phyloP scores from a whole-genome alignment of 2,888 invertebrate genomes.

The Amblyjoppa fuscipennis region DNA sequence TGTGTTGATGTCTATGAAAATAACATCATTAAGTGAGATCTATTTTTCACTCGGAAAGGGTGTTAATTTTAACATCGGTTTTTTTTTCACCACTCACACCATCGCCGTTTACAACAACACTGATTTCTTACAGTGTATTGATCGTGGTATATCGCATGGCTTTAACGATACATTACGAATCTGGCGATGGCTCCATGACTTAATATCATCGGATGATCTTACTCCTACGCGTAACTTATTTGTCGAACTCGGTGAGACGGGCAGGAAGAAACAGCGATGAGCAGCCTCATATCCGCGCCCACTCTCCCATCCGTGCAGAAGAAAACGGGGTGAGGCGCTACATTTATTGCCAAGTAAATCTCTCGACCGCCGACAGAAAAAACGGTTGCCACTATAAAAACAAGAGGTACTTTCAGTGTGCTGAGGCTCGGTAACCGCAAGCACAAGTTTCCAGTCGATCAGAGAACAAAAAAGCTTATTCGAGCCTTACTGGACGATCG shows the following conservation, averaged over 20 bases:
- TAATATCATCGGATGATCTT: neutral
- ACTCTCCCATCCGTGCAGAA: neutral
- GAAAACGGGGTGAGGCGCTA: neutral
- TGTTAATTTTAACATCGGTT: no score
- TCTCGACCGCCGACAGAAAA: neutral
- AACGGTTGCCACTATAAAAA: neutral
- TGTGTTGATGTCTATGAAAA: no score
- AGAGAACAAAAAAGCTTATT: neutral
- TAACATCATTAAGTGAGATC: no score
- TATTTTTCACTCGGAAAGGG: no score
- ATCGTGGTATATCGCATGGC: neutral
- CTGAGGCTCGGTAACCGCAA: neutral
- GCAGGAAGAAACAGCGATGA: neutral
- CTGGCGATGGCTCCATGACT: neutral
- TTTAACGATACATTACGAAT: neutral
- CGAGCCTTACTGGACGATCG: neutral
- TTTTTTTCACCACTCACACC: no score
- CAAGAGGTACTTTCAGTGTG: neutral
- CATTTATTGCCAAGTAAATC: slow-evolving; percentile 13
- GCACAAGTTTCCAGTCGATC: neutral
- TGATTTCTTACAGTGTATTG: neutral
- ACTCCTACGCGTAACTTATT: neutral
- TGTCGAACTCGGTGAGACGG: neutral
- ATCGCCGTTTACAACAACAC: no score
- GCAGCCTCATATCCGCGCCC: neutral